Evolutionary conservation across 2,888 invertebrate species (phyloP), one percentile per base, ranked within the genome.

Genomic region (Mesoligia furuncula): DNA sequence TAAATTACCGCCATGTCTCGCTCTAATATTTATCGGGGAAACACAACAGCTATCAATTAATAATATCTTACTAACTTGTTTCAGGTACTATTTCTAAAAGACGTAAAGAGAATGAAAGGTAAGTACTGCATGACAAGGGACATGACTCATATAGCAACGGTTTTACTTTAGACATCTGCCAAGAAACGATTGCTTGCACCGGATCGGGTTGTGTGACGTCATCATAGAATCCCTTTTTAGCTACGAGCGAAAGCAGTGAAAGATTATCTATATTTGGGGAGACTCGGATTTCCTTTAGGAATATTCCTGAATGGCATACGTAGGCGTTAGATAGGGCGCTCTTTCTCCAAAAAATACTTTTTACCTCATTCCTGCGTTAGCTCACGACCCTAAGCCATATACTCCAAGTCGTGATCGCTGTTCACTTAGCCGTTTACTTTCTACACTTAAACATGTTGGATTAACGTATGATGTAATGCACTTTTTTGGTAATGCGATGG

Each of bases 161-260:
- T 73, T 77, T 71, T 70, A 75, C 81, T 81, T 67, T 6, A 64
- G 54, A 68, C 82, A 79, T 79, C 70, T 81, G 79, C 85, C 84
- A 79, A 85, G 82, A 75, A 67, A 75, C 75, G 72, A 77, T 80
- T 75, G 67, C 74, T 78, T 75, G 70, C 66, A 73, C 62, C 61
- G 24, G 59, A 81, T 73, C 54, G 54, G 59, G 59, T 39, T 27
- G 8, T 71, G 71, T 84, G 73, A 75, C 61, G 70, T 85, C 75
- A 84, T 67, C 62, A 11, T 75, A 54, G 77, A 77, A 39, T 81
- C 73, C 74, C 62, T 72, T 74, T 84, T 67, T 70, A 74, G 85
- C 51, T 66, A 20, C 62, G 5, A 78, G 75, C 39, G 82, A 77
- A 81, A 84, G 70, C 61, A 62, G 73, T 71, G 64, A 74, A 65